Evolutionary conservation across 2,113 vertebrate genomes (phyloP).

Genomic region (Meles meles): DNA sequence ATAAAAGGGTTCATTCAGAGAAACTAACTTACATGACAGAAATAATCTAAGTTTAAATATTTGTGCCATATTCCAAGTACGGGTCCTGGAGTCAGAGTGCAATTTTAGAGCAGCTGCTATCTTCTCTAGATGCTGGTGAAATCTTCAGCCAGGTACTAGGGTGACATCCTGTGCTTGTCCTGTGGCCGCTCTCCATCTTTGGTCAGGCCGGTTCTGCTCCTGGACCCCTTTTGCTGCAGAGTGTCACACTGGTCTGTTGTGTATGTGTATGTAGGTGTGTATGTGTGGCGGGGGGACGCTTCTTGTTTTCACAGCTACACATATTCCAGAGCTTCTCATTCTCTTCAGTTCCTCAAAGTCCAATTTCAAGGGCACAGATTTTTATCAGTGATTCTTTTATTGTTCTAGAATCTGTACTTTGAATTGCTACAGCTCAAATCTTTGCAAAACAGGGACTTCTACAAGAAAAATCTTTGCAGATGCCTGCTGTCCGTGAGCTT

Average conservation of each 20-base stretch:
- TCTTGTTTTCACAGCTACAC: not conserved
- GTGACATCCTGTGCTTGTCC: rapidly evolving
- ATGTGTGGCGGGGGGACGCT: rapidly evolving
- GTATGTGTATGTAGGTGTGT: not conserved
- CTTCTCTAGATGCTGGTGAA: not conserved
- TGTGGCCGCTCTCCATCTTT: not conserved
- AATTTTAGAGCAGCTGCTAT: not conserved
- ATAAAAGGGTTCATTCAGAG: not conserved
- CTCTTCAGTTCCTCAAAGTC: not conserved
- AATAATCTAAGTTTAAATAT: not conserved
- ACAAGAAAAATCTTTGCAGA: not conserved
- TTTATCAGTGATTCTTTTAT: not conserved
- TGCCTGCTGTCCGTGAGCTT: not conserved
- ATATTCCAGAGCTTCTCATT: not conserved
- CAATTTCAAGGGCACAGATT: not conserved
- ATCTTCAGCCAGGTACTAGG: not conserved
- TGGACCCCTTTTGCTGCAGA: not conserved
- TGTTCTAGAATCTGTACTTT: not conserved
- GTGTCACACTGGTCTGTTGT: not conserved
- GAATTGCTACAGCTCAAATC: not conserved
- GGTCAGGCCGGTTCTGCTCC: not conserved
- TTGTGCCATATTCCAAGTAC: not conserved
- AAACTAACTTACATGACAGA: not conserved
- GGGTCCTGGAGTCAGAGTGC: not conserved
- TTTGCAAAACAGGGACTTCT: not conserved